Base-by-base conservation (phyloP, 1,140 invertebrate genomes). In the Trichoplusia ni region DNA sequence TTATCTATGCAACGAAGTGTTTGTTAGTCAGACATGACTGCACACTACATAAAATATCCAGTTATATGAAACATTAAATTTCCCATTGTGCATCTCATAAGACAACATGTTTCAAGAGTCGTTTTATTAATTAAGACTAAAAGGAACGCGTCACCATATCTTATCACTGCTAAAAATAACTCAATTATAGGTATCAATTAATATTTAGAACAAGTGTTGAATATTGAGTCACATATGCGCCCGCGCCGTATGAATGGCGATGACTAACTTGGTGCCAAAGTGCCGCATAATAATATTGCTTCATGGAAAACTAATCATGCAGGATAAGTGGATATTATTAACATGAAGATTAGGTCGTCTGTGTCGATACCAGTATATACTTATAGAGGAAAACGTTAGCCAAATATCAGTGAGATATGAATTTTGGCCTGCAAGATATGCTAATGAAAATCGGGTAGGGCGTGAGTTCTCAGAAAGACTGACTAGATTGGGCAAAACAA, bases 241-340 rank as follows among this genome's bases (percentile, higher is more conserved):
- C 38, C 18, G 37, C 42, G 31, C 29, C 2, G 16, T n/a, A 4
- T 31, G n/a, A 47, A 60, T 37, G 56, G 25, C 40, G 5, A 25
- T 60, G 40, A 58, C 7, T 40, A 21, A 42, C 37, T 23, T n/a
- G 19, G 21, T 37, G 25, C 37, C 37, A 42, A 58, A 58, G 14
- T 27, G 6, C 16, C 37, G 56, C 29, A 47, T 47, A 60, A 47
- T 35, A 47, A 46, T 60, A 29, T 58, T 3, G 40, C 33, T 60
- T 47, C 56, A 47, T 25, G 42, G 56, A 60, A 60, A 47, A 37
- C 56, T 47, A 35, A 58, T 58, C 37, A 35, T 47, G 14, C 56
- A 25, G 29, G 29, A 46, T 14, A 60, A 46, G n/a, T 16, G 11
- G 6, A 23, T n/a, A n/a, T n/a, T n/a, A n/a, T n/a, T n/a, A n/a